Evolutionary conservation across 2,797 vertebrate species (phyloP), one percentile per base, ranked within the genome.

Genomic region (Gadopsis marmoratus): DNA sequence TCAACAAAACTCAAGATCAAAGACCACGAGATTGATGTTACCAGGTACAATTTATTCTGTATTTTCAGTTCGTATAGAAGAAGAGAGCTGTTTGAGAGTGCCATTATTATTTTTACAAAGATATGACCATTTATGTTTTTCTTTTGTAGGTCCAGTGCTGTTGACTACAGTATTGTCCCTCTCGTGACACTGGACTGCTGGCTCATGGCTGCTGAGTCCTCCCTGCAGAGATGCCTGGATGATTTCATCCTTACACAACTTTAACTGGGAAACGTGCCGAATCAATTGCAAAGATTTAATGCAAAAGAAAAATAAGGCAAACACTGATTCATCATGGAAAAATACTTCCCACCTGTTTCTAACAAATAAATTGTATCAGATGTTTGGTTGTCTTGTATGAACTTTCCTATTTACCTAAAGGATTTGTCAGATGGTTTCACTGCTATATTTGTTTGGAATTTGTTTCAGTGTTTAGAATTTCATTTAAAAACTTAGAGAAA

Each of bases 191-290:
- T 85, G 62, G 14, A 41, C 3, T 95, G 94, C 61, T 93, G 92
- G 93, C 77, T 90, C 31, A 48, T 83, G 54, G 26, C 87, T 19
- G 51, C 88, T 29, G 71, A 87, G n/a, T 62, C 65, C 4, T 91
- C 74, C 48, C 76, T 94, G 71, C 88, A 91, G 87, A 76, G 78
- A 71, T 56, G 47, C 11, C 80, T 90, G 58, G 56, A 71, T 2
- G 82, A 93, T 65, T 93, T 94, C 55, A 79, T 55, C 0, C 31
- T 92, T 17, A 0, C 68, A 39, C 37, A 88, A 29, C 67, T 93
- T 56, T 94, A 93, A 90, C 14, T 39, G 23, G 17, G 16, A 74
- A 54, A 26, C 0, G n/a, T 33, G 43, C 33, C 66, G 3, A 48
- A 77, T 48, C 63, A 47, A 11, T 39, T 75, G 2, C 45, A 50